Evolutionary conservation across 2,888 invertebrate genomes (phyloP), one percentile per base, ranked within the genome.

Genomic region (Minunthozetes semirufus): DNA sequence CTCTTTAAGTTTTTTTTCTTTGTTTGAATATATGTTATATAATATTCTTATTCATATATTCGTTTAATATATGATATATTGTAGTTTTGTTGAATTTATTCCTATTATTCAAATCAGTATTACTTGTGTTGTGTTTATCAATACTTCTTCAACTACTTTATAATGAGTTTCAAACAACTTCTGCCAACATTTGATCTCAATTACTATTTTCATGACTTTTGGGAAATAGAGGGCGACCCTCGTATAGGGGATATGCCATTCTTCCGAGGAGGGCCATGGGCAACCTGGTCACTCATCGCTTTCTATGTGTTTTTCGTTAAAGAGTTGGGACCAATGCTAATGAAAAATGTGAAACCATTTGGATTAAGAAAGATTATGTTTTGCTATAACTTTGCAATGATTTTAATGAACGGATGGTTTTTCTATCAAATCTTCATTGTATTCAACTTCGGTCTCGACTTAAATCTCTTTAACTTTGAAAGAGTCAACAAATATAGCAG

Each of bases 241-340:
- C 68, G 76, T 8, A 73, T 76, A 4, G 25, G 50, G 15, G 8
- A 74, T n/a, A 63, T 63, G 19, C 63, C 72, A 22, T 50, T 75
- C 15, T 63, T 75, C 25, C 29, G 46, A 9, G 75, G 75, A 19
- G 75, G 75, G 3, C 75, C 75, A 9, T 75, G 75, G 75, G 19
- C 63, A 1, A 76, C 74, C 19, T 74, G 72, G 71, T 70, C 76
- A 9, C 71, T 76, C 19, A 70, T 76, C 42, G 72, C 56, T 6
- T 33, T 72, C 70, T 76, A 76, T 72, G 72, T 76, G 17, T 76
- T 75, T 66, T 76, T 76, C 53, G 74, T 74, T 72, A 76, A 42
- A 72, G 48, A 33, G 75, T 17, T 76, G 29, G 76, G 76, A 46
- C 76, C 76, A 27, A 66, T 27, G 38, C 42, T 76, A 19, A 76